Evolutionary conservation across 2,888 invertebrate genomes (phyloP).

Genomic region (Andrena bucephala): DNA sequence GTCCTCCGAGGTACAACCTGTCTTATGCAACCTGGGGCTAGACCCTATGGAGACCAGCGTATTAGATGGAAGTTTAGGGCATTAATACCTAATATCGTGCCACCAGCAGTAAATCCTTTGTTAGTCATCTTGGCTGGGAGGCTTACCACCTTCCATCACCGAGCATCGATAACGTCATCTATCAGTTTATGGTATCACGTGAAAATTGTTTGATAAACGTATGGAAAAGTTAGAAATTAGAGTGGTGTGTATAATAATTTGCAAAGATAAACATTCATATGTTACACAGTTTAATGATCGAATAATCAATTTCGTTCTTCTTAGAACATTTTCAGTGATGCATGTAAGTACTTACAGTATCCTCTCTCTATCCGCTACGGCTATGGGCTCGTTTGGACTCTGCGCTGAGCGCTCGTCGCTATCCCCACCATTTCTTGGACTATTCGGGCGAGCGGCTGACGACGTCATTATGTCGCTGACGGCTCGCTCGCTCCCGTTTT

Average conservation of each 20-base stretch:
- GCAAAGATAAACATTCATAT: no score
- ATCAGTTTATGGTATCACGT: constrained; percentile 51
- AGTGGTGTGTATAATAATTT: background rate
- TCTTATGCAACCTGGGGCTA: constrained; percentile 75
- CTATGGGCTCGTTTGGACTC: no score
- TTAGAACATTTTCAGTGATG: background rate
- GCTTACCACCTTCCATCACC: constrained; percentile 78
- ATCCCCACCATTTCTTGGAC: no score
- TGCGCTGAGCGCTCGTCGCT: no score
- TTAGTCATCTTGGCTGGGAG: constrained; percentile 80
- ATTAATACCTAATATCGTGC: constrained; percentile 85
- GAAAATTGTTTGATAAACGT: constrained; percentile 27
- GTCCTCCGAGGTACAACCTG: constrained; percentile 73
- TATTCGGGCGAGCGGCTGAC: no score
- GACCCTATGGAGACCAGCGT: constrained; percentile 74
- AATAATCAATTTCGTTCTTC: background rate
- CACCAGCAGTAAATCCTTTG: constrained; percentile 82
- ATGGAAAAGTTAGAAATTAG: background rate
- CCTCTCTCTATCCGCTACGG: no score
- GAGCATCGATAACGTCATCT: constrained; percentile 50
- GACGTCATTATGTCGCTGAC: no score
- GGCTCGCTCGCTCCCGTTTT: no score
- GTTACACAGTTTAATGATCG: background rate
- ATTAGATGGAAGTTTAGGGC: constrained; percentile 81
- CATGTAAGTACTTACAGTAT: no score